phyloP scores from a whole-genome alignment of 2,888 invertebrate genomes.

The Xylophagus ater region DNA sequence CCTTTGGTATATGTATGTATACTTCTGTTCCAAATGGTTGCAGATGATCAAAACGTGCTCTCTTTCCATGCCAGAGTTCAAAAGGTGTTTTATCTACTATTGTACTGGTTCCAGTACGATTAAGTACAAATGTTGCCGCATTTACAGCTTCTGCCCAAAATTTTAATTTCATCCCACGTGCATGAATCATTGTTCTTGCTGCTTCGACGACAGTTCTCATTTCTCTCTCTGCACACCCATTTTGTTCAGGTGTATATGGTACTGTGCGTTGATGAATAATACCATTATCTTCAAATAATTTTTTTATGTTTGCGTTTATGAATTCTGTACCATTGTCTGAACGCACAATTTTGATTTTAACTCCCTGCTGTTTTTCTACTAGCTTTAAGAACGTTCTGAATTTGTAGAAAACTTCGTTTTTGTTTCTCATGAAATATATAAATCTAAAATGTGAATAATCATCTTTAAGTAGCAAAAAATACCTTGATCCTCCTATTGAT shows the following conservation, averaged over 20 bases:
- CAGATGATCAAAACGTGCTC: slow-evolving; percentile 16
- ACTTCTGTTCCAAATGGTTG: slow-evolving; percentile 19
- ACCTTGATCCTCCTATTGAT: slow-evolving; percentile 9
- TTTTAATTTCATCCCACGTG: slow-evolving; percentile 16
- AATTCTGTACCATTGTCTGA: slow-evolving; percentile 15
- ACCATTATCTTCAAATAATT: slow-evolving; percentile 7
- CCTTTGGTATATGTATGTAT: slow-evolving; percentile 18
- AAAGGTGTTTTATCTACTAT: slow-evolving; percentile 18
- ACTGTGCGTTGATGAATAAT: slow-evolving; percentile 15
- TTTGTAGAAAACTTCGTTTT: slow-evolving; percentile 1
- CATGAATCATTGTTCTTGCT: slow-evolving; percentile 16
- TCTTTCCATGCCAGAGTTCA: slow-evolving; percentile 19
- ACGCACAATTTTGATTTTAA: too few species aligned
- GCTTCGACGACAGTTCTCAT: slow-evolving; percentile 18
- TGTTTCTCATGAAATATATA: slow-evolving; percentile 6
- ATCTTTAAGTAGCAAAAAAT: slow-evolving; percentile 9
- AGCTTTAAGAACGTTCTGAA: slow-evolving; percentile 2
- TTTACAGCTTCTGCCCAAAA: slow-evolving; percentile 34
- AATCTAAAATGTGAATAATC: not conserved
- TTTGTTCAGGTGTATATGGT: slow-evolving; percentile 18
- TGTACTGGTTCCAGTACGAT: slow-evolving; percentile 21
- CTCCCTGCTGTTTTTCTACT: too few species aligned
- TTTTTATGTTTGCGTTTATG: slow-evolving; percentile 11
- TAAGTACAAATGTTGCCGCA: slow-evolving; percentile 25
- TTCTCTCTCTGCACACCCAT: slow-evolving; percentile 16